Evolutionary conservation across 2,797 vertebrate genomes (phyloP).

Genomic region (Limosa lapponica): DNA sequence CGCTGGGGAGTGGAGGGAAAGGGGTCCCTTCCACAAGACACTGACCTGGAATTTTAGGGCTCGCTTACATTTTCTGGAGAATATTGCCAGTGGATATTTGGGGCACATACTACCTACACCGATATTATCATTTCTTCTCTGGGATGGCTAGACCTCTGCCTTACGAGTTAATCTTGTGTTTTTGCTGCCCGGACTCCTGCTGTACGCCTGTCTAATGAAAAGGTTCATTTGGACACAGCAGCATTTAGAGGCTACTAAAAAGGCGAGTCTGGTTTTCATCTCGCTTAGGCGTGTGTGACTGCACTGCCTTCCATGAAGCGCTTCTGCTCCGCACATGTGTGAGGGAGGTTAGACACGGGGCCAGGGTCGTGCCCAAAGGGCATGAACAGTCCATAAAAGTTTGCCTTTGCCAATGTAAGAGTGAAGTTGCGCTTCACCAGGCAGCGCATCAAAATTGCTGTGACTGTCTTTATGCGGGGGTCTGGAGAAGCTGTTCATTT

Average conservation of each 20-base stretch:
- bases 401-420: not conserved
- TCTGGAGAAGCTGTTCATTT: not conserved
- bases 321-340: slow-evolving; percentile 7
- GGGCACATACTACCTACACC: not conserved
- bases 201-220: not conserved
- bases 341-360: not conserved
- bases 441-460: not conserved
- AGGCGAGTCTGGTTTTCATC: not conserved
- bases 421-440: not conserved
- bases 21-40: not conserved
- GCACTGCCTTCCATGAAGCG: not conserved
- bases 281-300: not conserved
- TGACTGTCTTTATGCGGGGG: not conserved
- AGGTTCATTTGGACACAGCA: not conserved
- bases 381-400: not conserved
- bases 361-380: not conserved
- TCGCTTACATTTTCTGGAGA: not conserved
- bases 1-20: not conserved
- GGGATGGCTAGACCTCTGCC: not conserved
- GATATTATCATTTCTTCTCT: not conserved
- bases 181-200: not conserved
- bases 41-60: not conserved
- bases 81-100: not conserved
- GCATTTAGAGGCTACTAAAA: slow-evolving; percentile 11
- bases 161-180: fast-evolving